Evolutionary conservation across 2,113 vertebrate genomes (phyloP).

Genomic region (Epinephelus cyanopodus): DNA sequence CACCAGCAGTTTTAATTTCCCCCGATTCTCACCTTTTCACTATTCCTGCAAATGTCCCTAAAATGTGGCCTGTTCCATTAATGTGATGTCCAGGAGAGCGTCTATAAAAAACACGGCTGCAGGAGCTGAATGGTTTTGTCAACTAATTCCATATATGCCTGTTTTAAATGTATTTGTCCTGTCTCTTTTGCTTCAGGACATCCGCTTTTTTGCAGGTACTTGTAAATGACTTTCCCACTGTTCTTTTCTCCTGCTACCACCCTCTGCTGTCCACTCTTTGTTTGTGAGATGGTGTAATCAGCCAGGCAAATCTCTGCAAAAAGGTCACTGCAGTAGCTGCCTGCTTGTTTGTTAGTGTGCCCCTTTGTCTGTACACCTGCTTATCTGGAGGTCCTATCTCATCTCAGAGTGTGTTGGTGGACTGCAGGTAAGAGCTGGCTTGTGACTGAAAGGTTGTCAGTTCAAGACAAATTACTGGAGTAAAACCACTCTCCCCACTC

Average conservation of each 20-base stretch:
- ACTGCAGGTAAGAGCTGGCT: constrained; percentile 2
- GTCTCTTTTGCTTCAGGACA: not conserved
- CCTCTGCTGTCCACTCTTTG: constrained; percentile 29
- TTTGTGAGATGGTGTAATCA: constrained; percentile 49
- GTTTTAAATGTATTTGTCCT: not conserved
- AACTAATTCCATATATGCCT: constrained; percentile 5
- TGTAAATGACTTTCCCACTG: not conserved
- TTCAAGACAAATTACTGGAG: not conserved
- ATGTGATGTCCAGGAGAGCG: not conserved
- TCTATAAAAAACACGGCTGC: not conserved
- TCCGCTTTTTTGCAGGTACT: not conserved
- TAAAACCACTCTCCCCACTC: not conserved
- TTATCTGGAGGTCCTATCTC: constrained; percentile 27
- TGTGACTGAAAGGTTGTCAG: not conserved
- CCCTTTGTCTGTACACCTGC: constrained; percentile 35
- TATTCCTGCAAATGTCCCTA: not conserved
- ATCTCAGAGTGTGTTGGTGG: constrained; percentile 7
- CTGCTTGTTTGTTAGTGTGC: constrained; percentile 38
- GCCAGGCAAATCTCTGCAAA: constrained; percentile 13
- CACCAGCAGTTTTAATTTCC: not conserved
- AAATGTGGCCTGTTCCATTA: too few species aligned
- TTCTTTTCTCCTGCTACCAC: not conserved
- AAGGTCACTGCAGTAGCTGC: constrained; percentile 48
- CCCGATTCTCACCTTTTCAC: not conserved
- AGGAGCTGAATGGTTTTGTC: constrained; percentile 25